Conservation (phyloP, 2,113 vertebrate genomes). For the Thinocorus orbignyianus region DNA sequence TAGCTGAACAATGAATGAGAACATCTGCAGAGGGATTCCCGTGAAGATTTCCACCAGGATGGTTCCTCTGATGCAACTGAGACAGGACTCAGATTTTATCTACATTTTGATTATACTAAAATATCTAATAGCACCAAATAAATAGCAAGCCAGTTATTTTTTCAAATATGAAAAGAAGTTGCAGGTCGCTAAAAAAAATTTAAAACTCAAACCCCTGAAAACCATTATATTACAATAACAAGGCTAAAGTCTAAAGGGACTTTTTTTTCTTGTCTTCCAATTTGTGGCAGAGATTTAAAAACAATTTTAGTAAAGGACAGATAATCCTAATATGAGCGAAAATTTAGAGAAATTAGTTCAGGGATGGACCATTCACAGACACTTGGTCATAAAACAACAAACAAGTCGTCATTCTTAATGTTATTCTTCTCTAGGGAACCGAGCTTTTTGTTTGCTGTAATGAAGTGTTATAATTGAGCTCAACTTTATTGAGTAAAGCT, state of each 20-base stretch:
- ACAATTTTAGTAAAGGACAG: neutral
- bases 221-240: neutral
- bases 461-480: constrained; percentile 35
- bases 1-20: neutral
- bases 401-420: neutral
- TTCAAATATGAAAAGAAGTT: neutral
- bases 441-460: constrained; percentile 43
- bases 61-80: neutral
- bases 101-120: neutral
- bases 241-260: neutral
- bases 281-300: neutral
- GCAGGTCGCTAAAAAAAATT: neutral
- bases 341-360: constrained; percentile 3
- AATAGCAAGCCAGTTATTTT: neutral
- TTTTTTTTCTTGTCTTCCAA: neutral
- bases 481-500: neutral
- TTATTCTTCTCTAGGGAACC: constrained; percentile 25
- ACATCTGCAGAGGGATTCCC: neutral
- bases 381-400: constrained; percentile 19
- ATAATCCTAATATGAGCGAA: constrained; percentile 7
- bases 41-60: neutral
- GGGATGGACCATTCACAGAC: neutral
- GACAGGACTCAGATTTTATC: neutral
- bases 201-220: neutral
- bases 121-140: neutral